A percentile compares a stretch with the other conserved stretches of the same genome.
Evolutionary conservation across 1,140 invertebrate species (phyloP).

Genomic region (Marisa cornuarietis): DNA sequence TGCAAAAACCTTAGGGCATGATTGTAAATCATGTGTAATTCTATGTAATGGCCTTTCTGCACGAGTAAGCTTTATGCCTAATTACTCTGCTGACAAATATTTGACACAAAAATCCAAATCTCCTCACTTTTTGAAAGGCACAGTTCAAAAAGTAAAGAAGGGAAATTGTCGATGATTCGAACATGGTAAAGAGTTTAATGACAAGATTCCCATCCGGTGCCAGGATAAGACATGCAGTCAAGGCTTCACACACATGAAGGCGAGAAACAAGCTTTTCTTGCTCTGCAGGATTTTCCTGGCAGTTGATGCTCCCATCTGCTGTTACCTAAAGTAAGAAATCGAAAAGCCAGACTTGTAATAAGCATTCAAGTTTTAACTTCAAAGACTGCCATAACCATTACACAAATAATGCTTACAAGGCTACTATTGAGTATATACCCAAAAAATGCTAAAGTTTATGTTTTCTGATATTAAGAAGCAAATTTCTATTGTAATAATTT

Average conservation of each 20-base stretch:
- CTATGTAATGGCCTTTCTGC: constrained; percentile 21
- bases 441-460: not conserved
- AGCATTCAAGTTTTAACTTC: not conserved
- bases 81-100: not conserved
- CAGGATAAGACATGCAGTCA: constrained; percentile 80
- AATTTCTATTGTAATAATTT: too few species aligned
- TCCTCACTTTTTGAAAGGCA: constrained; percentile 75
- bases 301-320: constrained; percentile 93
- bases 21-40: constrained; percentile 17
- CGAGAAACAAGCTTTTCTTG: constrained; percentile 83
- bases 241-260: constrained; percentile 84
- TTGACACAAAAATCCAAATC: too few species aligned
- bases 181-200: constrained; percentile 93
- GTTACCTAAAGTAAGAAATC: constrained; percentile 72
- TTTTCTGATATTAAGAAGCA: too few species aligned
- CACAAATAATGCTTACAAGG: not conserved
- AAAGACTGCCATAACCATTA: not conserved
- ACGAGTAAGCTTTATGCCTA: not conserved
- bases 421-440: not conserved
- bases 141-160: constrained; percentile 83
- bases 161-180: constrained; percentile 82
- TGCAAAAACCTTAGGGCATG: not conserved
- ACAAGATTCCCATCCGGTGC: constrained; percentile 80
- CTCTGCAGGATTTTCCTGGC: constrained; percentile 81
- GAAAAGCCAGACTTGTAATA: constrained; percentile 1